Evolutionary conservation across 2,797 vertebrate species (phyloP).

Genomic region (Ctenosaura bakeri): DNA sequence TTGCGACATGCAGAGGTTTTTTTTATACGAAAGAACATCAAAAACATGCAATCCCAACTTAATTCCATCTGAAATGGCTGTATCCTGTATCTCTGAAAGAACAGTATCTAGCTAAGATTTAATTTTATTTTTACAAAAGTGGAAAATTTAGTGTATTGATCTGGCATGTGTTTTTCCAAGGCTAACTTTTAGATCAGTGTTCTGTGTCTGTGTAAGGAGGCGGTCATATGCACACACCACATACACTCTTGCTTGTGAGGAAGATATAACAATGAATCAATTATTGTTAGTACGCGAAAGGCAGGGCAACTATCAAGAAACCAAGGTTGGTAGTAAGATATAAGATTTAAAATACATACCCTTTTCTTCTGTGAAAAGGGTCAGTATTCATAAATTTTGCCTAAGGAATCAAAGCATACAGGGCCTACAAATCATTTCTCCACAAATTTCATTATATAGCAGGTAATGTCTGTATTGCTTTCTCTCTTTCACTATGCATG

Average conservation of each 20-base stretch:
- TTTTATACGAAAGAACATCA: not conserved
- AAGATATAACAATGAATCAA: not conserved
- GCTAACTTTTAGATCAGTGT: not conserved
- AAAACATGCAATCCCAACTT: not conserved
- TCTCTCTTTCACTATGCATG: not conserved
- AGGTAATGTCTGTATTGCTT: not conserved
- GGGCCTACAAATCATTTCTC: not conserved
- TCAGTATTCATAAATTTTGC: not conserved
- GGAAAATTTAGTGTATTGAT: not conserved
- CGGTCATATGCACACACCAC: no score
- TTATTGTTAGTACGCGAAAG: not conserved
- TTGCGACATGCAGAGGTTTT: not conserved
- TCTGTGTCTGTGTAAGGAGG: not conserved
- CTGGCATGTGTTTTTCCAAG: not conserved
- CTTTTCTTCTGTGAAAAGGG: no score
- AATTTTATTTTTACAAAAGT: not conserved
- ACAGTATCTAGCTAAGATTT: not conserved
- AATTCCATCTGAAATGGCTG: not conserved
- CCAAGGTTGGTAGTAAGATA: not conserved
- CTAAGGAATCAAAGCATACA: not conserved
- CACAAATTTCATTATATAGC: not conserved
- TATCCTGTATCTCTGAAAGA: not conserved
- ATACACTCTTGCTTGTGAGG: not conserved
- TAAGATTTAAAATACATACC: no score
- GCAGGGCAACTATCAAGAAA: not conserved